Base-by-base conservation (phyloP, 2,113 vertebrate genomes). In the Embiotoca jacksoni region DNA sequence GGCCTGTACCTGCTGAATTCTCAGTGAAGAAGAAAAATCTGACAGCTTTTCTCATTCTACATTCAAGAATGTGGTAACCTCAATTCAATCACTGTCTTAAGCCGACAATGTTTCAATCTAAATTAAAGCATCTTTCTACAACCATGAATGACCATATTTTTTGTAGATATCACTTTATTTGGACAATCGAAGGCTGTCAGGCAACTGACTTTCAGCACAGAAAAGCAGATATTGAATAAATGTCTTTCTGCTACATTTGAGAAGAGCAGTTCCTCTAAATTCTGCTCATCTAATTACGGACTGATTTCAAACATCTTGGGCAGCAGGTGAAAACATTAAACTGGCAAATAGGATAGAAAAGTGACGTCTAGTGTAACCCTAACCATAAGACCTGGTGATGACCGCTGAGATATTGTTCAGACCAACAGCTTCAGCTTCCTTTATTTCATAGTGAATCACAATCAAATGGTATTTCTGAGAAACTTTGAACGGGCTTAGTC, bases 1-100 rank as follows among this genome's bases (percentile, higher is more conserved):
- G 64, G 41, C 5, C 9, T 49, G 49, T 70, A 74, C 70, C 59
- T 61, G 49, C 64, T 64, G 33, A 61, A 36, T 61, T 44, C 66
- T 85, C 80, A 10, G 49, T n/a, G 61, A 39, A 23, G 54, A 9
- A 30, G 23, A 31, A 55, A 63, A 75, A 35, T 41, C 64, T 66
- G 49, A 60, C 57, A 74, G 33, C 41, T 23, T 23, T 23, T 23
- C 23, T 23, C 23, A 23, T 23, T 23, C 23, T 23, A 23, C 23
- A 23, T 23, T 23, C 23, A 23, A 23, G 23, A 23, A 23, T 23
- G 41, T 44, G n/a, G 46, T 23, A 67, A 46, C 52, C 60, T 72
- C 52, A 31, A 15, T 7, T 47, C 39, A 69, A 70, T 78, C 35
- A 44, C 3, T 36, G 53, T 50, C 30, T 15, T 5, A 1, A 44